These are phyloP conservation scores for Rhabdornis inornatus DNA, from an alignment of 2,113 vertebrate genomes.

Conservation along the genomic window DNA sequence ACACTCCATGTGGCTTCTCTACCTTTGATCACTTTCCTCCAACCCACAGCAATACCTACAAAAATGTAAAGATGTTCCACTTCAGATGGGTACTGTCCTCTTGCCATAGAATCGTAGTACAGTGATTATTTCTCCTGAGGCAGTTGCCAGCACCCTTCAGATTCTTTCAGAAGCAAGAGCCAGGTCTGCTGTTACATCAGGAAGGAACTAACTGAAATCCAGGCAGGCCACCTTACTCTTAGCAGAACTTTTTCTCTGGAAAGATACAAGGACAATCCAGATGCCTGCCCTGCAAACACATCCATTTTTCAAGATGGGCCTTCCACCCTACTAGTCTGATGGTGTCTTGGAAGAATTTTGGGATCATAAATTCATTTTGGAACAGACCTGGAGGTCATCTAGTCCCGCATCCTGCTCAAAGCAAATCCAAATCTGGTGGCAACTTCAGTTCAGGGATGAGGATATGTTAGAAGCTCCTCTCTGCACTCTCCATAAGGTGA, in stretches of 20 bases:
- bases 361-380: background rate
- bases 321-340: background rate
- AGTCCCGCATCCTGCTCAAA: background rate
- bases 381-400: background rate
- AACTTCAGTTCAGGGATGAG: background rate
- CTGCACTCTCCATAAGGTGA: background rate
- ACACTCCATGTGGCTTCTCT: background rate
- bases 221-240: background rate
- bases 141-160: background rate
- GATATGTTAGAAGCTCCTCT: background rate
- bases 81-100: background rate
- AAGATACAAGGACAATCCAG: background rate
- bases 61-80: background rate
- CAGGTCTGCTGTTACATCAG: background rate
- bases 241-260: background rate
- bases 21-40: background rate
- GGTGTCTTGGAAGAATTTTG: background rate
- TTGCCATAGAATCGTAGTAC: background rate
- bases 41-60: background rate
- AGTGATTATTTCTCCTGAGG: background rate
- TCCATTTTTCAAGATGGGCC: background rate
- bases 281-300: background rate
- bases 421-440: background rate
- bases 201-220: background rate
- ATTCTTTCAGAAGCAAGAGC: background rate